Conservation (phyloP, 2,888 invertebrate species). For the Deilephila porcellus region DNA sequence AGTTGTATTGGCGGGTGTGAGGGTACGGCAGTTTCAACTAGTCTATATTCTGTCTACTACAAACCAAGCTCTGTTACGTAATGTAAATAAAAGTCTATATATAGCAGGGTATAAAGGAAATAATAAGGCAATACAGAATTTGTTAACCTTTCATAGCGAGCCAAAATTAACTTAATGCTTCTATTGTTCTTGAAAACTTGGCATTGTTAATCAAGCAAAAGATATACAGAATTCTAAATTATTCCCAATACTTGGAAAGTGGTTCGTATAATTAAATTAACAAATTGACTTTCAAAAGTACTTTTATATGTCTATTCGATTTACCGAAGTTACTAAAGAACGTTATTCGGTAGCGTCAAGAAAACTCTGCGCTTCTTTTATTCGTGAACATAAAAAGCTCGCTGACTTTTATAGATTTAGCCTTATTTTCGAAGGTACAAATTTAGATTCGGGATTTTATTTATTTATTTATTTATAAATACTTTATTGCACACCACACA, state of each 20-base stretch:
- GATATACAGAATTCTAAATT: not conserved
- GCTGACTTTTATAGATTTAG: slow-evolving; percentile 31
- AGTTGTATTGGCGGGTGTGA: too few species aligned
- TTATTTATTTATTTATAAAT: too few species aligned
- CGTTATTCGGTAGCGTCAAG: slow-evolving; percentile 2
- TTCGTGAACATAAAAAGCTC: slow-evolving; percentile 14
- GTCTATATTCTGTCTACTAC: too few species aligned
- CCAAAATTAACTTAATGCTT: not conserved
- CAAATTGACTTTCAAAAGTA: slow-evolving; percentile 18
- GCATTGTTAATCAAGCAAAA: not conserved
- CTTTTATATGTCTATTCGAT: slow-evolving; percentile 14
- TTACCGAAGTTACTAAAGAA: slow-evolving; percentile 14
- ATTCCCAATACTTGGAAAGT: slow-evolving; percentile 2
- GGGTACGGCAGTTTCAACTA: too few species aligned
- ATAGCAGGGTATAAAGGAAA: not conserved
- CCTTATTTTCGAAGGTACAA: slow-evolving; percentile 29
- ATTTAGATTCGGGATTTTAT: slow-evolving; percentile 26
- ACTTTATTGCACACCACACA: too few species aligned
- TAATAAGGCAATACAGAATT: not conserved
- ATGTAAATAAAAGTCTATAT: not conserved
- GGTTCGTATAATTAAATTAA: slow-evolving; percentile 24
- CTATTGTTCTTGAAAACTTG: not conserved
- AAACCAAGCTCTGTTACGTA: too few species aligned
- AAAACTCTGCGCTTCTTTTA: slow-evolving; percentile 15
- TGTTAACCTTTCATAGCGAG: not conserved